Base-by-base conservation (phyloP, 2,113 vertebrate genomes). In the Neogobius melanostomus region DNA sequence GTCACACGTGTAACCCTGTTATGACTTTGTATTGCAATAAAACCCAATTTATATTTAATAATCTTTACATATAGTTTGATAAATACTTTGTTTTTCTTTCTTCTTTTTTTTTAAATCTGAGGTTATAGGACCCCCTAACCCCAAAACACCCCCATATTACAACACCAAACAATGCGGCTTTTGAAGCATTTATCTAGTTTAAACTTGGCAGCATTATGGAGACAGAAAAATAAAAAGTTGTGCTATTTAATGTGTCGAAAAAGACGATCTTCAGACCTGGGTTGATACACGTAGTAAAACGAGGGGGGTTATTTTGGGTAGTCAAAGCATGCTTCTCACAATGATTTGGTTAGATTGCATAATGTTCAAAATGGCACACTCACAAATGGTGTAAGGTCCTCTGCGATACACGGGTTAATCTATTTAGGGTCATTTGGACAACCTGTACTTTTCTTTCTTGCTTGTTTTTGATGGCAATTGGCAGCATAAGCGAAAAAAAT, bases 381-480 rank as follows among this genome's bases (percentile, higher is more conserved):
- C 72, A 85, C 65, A 73, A 21, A 85, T 17, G 64, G 82, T 76
- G 71, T 64, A 51, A 50, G 17, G 47, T 49, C 80, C 77, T 59
- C 71, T 74, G 75, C 44, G 65, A 59, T 61, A 61, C 66, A 64
- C 68, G 66, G 69, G 71, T 15, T 82, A 51, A 75, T 74, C 49
- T 76, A 48, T 72, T 79, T 81, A 6, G 72, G 64, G 71, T 50
- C n/a, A 57, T 72, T 72, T 62, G 48, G 60, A 72, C 67, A 80
- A 83, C 85, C 79, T 75, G 59, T 82, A 81, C 74, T 77, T 83
- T 36, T 71, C 88, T 49, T 14, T 16, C 87, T 90, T 87, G 86
- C 87, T 90, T 88, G 87, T 91, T 91, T 92, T 88, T 90, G 86
- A 91, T 89, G 90, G 90, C 85, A 88, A 83, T 89, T 90, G 91